These are phyloP conservation scores for Glareola pratincola DNA, from an alignment of 2,113 vertebrate species.

Conservation along the genomic window DNA sequence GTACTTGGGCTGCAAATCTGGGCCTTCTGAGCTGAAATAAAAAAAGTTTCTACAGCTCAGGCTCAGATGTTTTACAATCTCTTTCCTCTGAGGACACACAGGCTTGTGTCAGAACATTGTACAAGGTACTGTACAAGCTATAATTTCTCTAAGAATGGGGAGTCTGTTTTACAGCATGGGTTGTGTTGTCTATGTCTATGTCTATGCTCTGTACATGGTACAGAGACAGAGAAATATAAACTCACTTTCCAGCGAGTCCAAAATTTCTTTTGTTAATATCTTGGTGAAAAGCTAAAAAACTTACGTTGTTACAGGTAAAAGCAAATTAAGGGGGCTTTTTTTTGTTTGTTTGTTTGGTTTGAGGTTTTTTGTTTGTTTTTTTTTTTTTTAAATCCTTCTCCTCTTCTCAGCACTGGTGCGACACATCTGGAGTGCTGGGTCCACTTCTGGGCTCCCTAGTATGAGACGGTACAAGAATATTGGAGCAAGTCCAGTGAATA, in stretches of 20 bases:
- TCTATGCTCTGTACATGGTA: background rate
- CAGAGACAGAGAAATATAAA: background rate
- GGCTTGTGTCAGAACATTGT: background rate
- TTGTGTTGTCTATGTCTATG: accelerated
- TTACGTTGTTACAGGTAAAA: background rate
- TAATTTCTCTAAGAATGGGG: background rate
- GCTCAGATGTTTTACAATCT: background rate
- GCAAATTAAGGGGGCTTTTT: background rate
- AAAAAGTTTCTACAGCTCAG: background rate
- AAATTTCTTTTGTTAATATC: background rate
- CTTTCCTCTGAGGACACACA: background rate
- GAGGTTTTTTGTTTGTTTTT: too few relatives aligned
- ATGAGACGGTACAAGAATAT: background rate
- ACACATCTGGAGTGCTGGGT: background rate
- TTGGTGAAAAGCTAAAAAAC: background rate
- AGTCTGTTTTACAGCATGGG: background rate
- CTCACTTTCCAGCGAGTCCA: background rate
- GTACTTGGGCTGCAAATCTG: background rate
- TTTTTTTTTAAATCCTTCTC: background rate
- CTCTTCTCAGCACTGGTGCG: background rate
- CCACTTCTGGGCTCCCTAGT: background rate
- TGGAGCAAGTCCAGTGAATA: background rate
- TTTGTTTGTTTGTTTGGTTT: background rate
- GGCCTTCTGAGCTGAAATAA: background rate
- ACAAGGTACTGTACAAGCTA: background rate